Evolutionary conservation across 2,113 vertebrate genomes (phyloP).

Genomic region (Corydoras maculifer): DNA sequence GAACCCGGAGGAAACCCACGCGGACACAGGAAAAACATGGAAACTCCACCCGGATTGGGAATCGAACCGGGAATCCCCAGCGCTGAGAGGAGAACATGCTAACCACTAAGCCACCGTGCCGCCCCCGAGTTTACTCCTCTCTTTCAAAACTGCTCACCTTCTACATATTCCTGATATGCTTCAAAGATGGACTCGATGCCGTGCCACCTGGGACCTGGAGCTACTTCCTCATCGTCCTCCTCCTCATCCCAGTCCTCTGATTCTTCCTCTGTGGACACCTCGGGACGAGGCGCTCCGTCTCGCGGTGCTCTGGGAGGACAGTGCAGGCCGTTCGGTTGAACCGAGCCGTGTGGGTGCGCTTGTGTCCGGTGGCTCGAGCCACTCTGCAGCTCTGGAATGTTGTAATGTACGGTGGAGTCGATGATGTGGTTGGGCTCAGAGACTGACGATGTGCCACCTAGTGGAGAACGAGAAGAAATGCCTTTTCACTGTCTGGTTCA

Average conservation of each 20-base stretch:
- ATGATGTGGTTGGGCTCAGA: conserved; percentile 83
- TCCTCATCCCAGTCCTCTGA: conserved; percentile 70
- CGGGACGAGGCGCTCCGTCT: conserved; percentile 57
- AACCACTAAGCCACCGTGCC: too few species aligned
- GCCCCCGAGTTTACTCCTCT: neutral
- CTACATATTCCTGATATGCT: conserved; percentile 95
- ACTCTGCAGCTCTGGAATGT: conserved; percentile 92
- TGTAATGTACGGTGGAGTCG: conserved; percentile 89
- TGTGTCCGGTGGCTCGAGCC: conserved; percentile 52
- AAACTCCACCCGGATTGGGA: too few species aligned
- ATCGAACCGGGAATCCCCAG: too few species aligned
- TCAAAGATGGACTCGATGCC: conserved; percentile 95
- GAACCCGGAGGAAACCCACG: too few species aligned
- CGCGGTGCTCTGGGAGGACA: conserved; percentile 57
- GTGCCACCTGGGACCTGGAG: conserved; percentile 79
- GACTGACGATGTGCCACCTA: conserved; percentile 64
- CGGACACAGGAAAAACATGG: too few species aligned
- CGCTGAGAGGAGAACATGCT: too few species aligned
- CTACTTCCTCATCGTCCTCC: conserved; percentile 61
- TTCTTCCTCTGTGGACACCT: conserved; percentile 64
- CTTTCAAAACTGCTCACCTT: conserved; percentile 66
- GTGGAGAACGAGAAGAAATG: neutral
- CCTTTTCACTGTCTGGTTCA: too few species aligned
- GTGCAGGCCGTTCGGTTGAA: conserved; percentile 83
- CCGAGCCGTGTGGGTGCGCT: conserved; percentile 46